phyloP scores from a whole-genome alignment of 1,140 invertebrate genomes.

The Megalopta genalis region DNA sequence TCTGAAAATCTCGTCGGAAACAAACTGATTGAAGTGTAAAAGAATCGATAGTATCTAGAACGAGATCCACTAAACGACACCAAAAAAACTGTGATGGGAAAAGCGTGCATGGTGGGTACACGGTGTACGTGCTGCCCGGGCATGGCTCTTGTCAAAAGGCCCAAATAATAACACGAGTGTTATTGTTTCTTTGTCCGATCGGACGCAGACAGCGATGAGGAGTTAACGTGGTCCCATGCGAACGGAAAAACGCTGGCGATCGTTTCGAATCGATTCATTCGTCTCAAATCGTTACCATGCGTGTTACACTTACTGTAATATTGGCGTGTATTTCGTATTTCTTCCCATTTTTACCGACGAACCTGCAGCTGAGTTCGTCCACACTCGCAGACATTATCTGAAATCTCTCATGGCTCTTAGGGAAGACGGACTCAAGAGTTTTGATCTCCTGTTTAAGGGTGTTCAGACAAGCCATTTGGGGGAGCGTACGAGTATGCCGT shows the following conservation, averaged over 20 bases:
- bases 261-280: background rate
- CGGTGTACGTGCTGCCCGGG: conserved; percentile 7
- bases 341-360: conserved; percentile 96
- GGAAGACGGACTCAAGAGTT: conserved; percentile 96
- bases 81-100: background rate
- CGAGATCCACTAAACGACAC: conserved; percentile 30
- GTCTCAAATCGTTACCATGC: conserved; percentile 17
- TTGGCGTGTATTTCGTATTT: conserved; percentile 98
- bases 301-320: conserved; percentile 91
- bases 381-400: conserved; percentile 98
- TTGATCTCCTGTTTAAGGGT: conserved; percentile 98
- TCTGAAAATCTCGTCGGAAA: conserved; percentile 24
- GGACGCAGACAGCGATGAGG: conserved; percentile 13
- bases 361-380: conserved; percentile 98
- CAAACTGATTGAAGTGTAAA: conserved; percentile 22
- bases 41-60: conserved; percentile 55
- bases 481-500: conserved; percentile 48
- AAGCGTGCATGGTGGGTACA: background rate
- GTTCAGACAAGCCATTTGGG: conserved; percentile 97
- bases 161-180: conserved; percentile 66
- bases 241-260: conserved; percentile 7
- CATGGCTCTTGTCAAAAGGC: conserved; percentile 53
- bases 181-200: conserved; percentile 74
- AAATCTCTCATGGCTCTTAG: conserved; percentile 97
- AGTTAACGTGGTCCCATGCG: conserved; percentile 8